These are phyloP conservation scores for Diloba caeruleocephala DNA, from an alignment of 2,888 invertebrate species.

Conservation along the genomic window DNA sequence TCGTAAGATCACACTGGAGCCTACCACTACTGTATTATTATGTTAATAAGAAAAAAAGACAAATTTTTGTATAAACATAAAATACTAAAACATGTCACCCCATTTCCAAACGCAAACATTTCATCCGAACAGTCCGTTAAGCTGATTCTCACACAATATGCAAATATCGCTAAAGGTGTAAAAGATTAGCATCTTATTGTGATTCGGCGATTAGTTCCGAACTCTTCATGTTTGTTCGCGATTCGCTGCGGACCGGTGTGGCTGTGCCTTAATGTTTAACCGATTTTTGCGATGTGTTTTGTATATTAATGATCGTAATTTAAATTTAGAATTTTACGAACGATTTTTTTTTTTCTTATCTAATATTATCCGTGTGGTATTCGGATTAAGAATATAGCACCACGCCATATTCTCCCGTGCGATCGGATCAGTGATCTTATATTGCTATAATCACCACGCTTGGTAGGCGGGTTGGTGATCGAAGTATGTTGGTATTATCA, in stretches of 20 bases:
- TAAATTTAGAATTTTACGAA: background rate
- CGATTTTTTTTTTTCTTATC: no score
- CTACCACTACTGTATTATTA: no score
- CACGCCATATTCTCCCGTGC: no score
- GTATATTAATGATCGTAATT: constrained; percentile 15
- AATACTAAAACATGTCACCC: constrained; percentile 29
- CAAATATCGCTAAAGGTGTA: constrained; percentile 83
- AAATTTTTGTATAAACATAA: background rate
- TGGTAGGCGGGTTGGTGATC: no score
- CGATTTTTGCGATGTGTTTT: constrained; percentile 18
- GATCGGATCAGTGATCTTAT: no score
- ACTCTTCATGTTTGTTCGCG: constrained; percentile 81
- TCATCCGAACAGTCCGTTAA: constrained; percentile 32
- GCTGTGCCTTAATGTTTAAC: constrained; percentile 58
- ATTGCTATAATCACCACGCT: no score
- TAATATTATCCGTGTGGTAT: no score
- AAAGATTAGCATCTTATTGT: constrained; percentile 87
- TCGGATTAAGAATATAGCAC: no score
- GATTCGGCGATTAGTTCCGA: constrained; percentile 80
- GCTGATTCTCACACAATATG: constrained; percentile 70
- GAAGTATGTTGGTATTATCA: no score
- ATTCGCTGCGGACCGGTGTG: constrained; percentile 85
- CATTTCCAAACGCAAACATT: constrained; percentile 20
- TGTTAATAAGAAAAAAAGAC: no score
- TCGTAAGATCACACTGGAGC: no score